These are phyloP conservation scores for Fulica atra DNA, from an alignment of 2,113 vertebrate species.

Conservation along the genomic window DNA sequence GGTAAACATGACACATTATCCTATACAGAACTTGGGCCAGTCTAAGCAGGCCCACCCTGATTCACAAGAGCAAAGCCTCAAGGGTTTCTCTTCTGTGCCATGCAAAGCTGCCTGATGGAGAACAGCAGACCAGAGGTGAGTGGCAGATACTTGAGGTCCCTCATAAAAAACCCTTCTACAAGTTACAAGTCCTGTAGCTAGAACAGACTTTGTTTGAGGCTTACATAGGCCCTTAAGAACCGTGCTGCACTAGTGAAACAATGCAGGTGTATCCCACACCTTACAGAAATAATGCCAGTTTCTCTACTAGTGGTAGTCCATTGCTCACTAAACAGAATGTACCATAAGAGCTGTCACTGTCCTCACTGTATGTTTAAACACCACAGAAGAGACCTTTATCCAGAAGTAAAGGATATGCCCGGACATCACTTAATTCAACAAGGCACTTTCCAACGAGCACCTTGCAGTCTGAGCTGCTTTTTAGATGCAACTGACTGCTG, in stretches of 20 bases:
- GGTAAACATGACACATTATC: not conserved
- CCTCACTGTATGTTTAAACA: not conserved
- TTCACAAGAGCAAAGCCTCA: too few relatives aligned
- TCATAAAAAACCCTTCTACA: not conserved
- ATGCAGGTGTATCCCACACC: not conserved
- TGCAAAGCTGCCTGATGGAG: not conserved
- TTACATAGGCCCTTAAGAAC: too few relatives aligned
- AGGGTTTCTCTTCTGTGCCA: not conserved
- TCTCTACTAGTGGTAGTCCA: too few relatives aligned
- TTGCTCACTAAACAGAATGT: not conserved
- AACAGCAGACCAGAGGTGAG: not conserved
- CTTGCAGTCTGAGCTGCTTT: not conserved
- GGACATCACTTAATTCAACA: not conserved
- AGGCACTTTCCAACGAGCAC: not conserved
- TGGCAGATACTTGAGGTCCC: not conserved
- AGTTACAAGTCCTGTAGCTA: not conserved
- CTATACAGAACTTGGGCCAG: too few relatives aligned
- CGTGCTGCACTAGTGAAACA: not conserved
- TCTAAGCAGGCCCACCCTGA: too few relatives aligned
- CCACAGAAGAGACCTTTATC: not conserved
- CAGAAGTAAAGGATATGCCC: not conserved
- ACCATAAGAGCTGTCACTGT: not conserved
- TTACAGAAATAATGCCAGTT: not conserved
- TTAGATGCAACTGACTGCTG: not conserved
- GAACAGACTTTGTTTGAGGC: too few relatives aligned